Evolutionary conservation across 2,797 vertebrate species (phyloP), one percentile per base, ranked within the genome.

Genomic region (Hippopotamyrus pictus): DNA sequence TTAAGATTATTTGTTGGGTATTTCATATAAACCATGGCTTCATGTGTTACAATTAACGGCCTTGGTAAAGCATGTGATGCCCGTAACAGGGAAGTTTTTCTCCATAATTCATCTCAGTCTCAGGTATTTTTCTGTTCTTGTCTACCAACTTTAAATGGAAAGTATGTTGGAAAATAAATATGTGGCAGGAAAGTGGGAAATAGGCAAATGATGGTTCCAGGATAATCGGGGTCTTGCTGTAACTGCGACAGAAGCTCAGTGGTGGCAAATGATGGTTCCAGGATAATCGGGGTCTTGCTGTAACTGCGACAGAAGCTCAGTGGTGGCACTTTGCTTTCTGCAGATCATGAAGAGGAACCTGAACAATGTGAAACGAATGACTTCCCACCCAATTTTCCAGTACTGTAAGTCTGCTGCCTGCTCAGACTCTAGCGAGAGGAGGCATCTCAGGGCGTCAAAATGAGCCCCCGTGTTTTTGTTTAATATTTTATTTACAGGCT

Each of bases 301-400:
- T 44, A 17, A 83, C 17, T 19, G 41, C 8, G 5, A 22, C n/a
- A 22, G 41, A 82, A 82, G n/a, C 37, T 83, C 17, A 83, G 17
- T n/a, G 44, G 14, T 25, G 48, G 0, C 88, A 57, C 5, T 46
- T 5, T 50, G 83, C 91, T 12, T 92, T 90, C 93, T 93, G 73
- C 93, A 96, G 98, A 97, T 99, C 89, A 99, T 99, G 96, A 99
- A 99, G 94, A 96, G 98, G 92, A 99, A 99, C 92, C 94, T 99
- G 65, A 98, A 99, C 91, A 99, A 99, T 3, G 97, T 99, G 92
- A 99, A 99, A 95, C 96, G 98, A 94, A 99, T 99, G 98, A 98
- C 98, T 0, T 99, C 98, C 5, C 98, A 99, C 92, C 98, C 98
- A 22, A 96, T 99, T 84, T 98, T 98, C 92, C 98, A 99, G 91